These are phyloP conservation scores for Norana najaformis DNA, from an alignment of 2,888 invertebrate genomes.

Conservation along the genomic window DNA sequence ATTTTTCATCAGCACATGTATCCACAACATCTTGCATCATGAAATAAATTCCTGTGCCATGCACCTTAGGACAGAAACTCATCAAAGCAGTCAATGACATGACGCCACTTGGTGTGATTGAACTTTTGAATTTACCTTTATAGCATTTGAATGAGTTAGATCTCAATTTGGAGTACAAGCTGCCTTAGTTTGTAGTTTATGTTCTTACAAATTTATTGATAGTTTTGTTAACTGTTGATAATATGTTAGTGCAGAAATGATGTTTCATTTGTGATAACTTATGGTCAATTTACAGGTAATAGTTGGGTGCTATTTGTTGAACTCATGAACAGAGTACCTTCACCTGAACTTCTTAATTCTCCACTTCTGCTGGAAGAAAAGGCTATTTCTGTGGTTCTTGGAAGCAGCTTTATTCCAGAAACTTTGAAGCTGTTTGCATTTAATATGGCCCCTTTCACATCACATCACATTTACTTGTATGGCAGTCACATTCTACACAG, in stretches of 20 bases:
- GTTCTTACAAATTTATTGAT: neutral
- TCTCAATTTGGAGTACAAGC: neutral
- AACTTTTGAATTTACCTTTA: too few species aligned
- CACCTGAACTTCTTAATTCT: neutral
- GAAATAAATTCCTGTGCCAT: too few species aligned
- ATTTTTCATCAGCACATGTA: too few species aligned
- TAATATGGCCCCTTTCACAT: neutral
- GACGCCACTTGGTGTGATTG: too few species aligned
- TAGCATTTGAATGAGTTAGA: too few species aligned
- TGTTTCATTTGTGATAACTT: neutral
- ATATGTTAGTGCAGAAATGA: neutral
- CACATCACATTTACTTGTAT: slow-evolving; percentile 13
- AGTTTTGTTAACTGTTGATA: neutral
- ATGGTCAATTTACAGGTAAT: neutral
- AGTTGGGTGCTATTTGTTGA: neutral
- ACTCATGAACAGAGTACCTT: neutral
- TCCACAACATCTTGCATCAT: too few species aligned
- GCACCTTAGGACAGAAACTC: too few species aligned
- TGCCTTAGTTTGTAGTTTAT: neutral
- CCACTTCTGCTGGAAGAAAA: neutral
- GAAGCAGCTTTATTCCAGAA: neutral
- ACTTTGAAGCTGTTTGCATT: neutral
- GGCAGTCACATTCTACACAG: neutral
- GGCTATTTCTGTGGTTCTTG: neutral
- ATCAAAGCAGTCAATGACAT: too few species aligned